Evolutionary conservation across 2,797 vertebrate genomes (phyloP).

Genomic region (Melanotaenia nigrans): DNA sequence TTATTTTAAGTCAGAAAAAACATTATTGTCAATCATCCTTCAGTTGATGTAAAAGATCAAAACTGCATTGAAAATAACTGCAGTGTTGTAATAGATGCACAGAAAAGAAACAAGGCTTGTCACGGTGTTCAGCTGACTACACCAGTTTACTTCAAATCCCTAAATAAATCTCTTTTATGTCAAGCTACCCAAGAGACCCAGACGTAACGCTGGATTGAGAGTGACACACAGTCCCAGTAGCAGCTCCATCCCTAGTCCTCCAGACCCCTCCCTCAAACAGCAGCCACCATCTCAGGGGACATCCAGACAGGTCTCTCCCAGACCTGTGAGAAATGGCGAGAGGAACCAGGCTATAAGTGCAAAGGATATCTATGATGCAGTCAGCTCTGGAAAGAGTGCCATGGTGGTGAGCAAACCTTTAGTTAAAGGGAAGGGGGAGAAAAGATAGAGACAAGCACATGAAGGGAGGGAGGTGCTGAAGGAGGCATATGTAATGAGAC

Average conservation of each 20-base stretch:
- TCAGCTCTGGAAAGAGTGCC: slow-evolving; percentile 83
- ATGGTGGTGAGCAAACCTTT: slow-evolving; percentile 83
- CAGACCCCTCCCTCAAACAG: slow-evolving; percentile 34
- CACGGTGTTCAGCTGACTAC: slow-evolving; percentile 32
- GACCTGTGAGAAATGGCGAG: slow-evolving; percentile 12
- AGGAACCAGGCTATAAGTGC: slow-evolving; percentile 51
- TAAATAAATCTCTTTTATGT: slow-evolving; percentile 64
- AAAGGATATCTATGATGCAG: slow-evolving; percentile 85
- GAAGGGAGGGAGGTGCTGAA: slow-evolving; percentile 42
- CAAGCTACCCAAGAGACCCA: slow-evolving; percentile 76
- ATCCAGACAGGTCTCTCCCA: slow-evolving; percentile 33
- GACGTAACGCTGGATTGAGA: slow-evolving; percentile 55
- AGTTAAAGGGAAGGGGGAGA: slow-evolving; percentile 16
- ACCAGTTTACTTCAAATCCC: slow-evolving; percentile 46
- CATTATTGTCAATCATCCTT: not conserved
- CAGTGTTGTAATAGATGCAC: slow-evolving; percentile 7
- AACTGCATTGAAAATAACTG: not conserved
- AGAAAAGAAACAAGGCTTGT: not conserved
- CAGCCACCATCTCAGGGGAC: slow-evolving; percentile 34
- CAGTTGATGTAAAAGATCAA: slow-evolving; percentile 7
- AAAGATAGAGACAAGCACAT: slow-evolving; percentile 34
- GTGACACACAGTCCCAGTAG: slow-evolving; percentile 30
- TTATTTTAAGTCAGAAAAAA: not conserved
- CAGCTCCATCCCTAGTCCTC: slow-evolving; percentile 10
- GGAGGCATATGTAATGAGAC: slow-evolving; percentile 58